These are phyloP conservation scores for Petrocephalus schoutedeni DNA, from an alignment of 2,797 vertebrate genomes.

Conservation along the genomic window DNA sequence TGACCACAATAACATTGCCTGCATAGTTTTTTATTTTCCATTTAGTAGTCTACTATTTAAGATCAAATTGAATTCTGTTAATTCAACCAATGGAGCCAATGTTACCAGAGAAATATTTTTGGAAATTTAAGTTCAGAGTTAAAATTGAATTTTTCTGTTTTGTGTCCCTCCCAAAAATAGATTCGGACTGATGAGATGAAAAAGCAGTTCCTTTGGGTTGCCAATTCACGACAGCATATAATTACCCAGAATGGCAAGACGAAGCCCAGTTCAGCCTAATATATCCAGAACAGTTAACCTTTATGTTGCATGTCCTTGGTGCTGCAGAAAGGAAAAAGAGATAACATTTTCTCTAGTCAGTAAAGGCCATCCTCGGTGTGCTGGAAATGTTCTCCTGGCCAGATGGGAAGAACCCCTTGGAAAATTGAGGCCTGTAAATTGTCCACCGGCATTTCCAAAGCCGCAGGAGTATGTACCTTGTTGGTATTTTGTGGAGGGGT, in stretches of 20 bases:
- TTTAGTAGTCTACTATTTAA: background rate
- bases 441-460: slow-evolving; percentile 50
- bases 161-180: background rate
- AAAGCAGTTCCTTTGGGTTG: background rate
- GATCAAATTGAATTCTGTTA: background rate
- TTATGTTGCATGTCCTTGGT: slow-evolving; percentile 52
- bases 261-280: background rate
- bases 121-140: background rate
- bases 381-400: slow-evolving; percentile 51
- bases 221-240: background rate
- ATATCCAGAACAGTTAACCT: background rate
- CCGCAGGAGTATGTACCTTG: slow-evolving; percentile 51
- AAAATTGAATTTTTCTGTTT: background rate
- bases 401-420: background rate
- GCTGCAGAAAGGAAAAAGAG: slow-evolving; percentile 50
- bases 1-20: background rate
- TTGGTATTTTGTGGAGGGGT: slow-evolving; percentile 45
- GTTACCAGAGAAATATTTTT: background rate
- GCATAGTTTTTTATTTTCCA: background rate
- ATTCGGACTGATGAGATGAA: background rate
- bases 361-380: slow-evolving; percentile 50
- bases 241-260: background rate
- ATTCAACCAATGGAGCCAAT: too few relatives aligned
- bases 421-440: slow-evolving; percentile 50
- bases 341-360: slow-evolving; percentile 44